phyloP scores from a whole-genome alignment of 2,888 invertebrate species.

The Tipula lateralis region DNA sequence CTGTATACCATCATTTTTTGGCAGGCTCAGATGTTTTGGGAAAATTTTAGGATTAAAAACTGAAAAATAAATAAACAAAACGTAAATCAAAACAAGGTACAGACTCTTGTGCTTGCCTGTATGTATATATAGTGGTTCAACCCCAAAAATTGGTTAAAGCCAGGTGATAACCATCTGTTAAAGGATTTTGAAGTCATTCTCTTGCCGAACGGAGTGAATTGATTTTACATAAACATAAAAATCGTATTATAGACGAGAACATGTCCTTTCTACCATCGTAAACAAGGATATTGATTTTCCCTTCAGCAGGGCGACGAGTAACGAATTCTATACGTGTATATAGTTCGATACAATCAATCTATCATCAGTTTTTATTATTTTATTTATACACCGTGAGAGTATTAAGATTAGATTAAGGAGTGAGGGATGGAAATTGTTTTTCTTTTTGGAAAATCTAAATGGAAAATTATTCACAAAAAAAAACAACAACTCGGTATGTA shows the following conservation, averaged over 20 bases:
- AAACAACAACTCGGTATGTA: background rate
- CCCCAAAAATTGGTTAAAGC: background rate
- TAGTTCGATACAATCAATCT: background rate
- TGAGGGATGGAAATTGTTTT: background rate
- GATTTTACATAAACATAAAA: background rate
- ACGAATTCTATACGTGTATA: background rate
- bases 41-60: background rate
- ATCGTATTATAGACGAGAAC: constrained; percentile 11
- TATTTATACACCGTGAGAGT: background rate
- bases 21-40: background rate
- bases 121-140: background rate
- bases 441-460: background rate
- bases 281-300: background rate
- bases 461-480: background rate
- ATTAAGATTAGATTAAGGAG: constrained; percentile 11
- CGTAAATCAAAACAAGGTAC: background rate
- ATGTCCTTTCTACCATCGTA: background rate
- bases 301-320: background rate
- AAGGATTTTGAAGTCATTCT: background rate
- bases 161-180: constrained; percentile 4
- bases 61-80: background rate
- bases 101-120: background rate
- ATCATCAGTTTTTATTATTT: background rate
- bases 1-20: background rate
- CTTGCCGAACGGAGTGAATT: background rate